These are phyloP conservation scores for Noctua janthina DNA, from an alignment of 2,888 invertebrate species.

Conservation along the genomic window DNA sequence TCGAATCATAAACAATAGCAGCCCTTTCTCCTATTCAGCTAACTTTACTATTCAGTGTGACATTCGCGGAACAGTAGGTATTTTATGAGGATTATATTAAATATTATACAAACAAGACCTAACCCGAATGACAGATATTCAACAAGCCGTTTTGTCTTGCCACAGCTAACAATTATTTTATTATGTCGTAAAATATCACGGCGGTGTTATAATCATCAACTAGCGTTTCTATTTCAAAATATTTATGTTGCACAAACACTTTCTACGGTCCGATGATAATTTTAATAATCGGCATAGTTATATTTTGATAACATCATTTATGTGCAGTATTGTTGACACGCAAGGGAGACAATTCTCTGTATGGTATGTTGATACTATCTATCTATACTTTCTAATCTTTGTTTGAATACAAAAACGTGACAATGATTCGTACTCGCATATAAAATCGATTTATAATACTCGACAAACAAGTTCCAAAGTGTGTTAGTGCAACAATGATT, in stretches of 20 bases:
- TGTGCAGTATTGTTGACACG: constrained; percentile 74
- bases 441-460: constrained; percentile 66
- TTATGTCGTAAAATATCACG: constrained; percentile 31
- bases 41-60: constrained; percentile 56
- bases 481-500: constrained; percentile 71
- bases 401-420: constrained; percentile 76
- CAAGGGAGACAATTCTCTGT: constrained; percentile 61
- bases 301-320: constrained; percentile 79
- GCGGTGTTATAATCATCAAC: constrained; percentile 44
- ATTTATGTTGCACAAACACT: constrained; percentile 59
- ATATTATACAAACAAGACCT: constrained; percentile 18
- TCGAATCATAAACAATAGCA: constrained; percentile 71
- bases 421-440: constrained; percentile 70
- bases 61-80: constrained; percentile 17
- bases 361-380: constrained; percentile 72
- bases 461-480: constrained; percentile 69
- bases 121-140: background rate
- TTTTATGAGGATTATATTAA: constrained; percentile 14
- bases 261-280: constrained; percentile 79
- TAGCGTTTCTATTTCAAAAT: constrained; percentile 61
- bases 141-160: constrained; percentile 21
- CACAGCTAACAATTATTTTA: constrained; percentile 42
- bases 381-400: constrained; percentile 84
- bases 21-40: constrained; percentile 70
- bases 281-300: constrained; percentile 76